Evolutionary conservation across 2,888 invertebrate genomes (phyloP).

Genomic region (Xestia rhomboidea): DNA sequence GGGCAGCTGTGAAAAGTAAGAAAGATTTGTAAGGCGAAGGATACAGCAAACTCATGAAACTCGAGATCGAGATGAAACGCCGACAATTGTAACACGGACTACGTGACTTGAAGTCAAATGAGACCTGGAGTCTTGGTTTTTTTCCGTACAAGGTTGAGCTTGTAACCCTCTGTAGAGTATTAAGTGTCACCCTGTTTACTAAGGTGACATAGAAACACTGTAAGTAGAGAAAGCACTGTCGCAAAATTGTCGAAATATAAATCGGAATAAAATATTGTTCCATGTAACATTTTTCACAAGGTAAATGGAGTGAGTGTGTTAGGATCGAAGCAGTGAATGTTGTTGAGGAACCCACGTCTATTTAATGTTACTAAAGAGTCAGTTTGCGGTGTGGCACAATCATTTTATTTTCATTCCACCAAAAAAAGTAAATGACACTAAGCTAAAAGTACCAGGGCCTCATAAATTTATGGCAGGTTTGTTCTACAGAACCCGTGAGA

Average conservation of each 20-base stretch:
- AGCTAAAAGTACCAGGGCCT: slow-evolving; percentile 34
- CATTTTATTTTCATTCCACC: not conserved
- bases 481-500: slow-evolving; percentile 57
- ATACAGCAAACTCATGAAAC: slow-evolving; percentile 66
- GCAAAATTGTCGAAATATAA: not conserved
- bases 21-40: slow-evolving; percentile 64
- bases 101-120: slow-evolving; percentile 66
- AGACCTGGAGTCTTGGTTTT: slow-evolving; percentile 38
- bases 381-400: not conserved
- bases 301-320: not conserved
- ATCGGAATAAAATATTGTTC: not conserved
- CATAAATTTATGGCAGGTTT: slow-evolving; percentile 58
- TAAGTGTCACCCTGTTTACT: slow-evolving; percentile 41
- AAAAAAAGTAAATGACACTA: slow-evolving; percentile 16
- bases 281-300: not conserved
- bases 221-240: not conserved
- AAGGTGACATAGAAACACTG: slow-evolving; percentile 23
- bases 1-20: slow-evolving; percentile 58
- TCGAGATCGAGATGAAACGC: slow-evolving; percentile 67
- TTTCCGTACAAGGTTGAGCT: slow-evolving; percentile 34
- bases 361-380: not conserved
- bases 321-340: not conserved
- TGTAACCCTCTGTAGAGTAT: slow-evolving; percentile 33
- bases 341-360: too few relatives aligned
- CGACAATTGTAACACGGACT: slow-evolving; percentile 64